Conservation (phyloP, 2,113 vertebrate species). For the Passer domesticus region DNA sequence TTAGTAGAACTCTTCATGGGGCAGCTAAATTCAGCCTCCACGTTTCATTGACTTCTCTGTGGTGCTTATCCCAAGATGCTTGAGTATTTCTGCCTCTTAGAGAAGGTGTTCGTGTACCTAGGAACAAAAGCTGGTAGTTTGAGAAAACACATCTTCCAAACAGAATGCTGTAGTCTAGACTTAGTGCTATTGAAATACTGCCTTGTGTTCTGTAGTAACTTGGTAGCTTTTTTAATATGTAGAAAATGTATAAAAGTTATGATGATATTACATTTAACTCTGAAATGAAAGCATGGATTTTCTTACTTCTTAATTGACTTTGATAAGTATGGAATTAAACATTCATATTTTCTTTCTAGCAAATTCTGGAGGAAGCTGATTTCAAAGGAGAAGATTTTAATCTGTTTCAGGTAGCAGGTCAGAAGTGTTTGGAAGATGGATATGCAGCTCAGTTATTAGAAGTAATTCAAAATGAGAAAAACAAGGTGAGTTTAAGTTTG, state of each 20-base stretch:
- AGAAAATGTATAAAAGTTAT: neutral
- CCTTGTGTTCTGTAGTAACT: neutral
- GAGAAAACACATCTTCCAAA: neutral
- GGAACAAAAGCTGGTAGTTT: neutral
- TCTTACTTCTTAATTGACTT: neutral
- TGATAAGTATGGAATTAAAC: neutral
- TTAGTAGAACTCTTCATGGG: neutral
- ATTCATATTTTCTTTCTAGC: conserved; percentile 68
- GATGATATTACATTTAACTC: neutral
- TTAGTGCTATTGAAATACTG: neutral
- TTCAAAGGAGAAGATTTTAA: conserved; percentile 89
- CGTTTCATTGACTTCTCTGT: neutral
- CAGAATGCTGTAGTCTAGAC: neutral
- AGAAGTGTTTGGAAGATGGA: conserved; percentile 89
- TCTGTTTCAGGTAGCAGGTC: conserved; percentile 83
- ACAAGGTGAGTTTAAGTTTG: conserved; percentile 79
- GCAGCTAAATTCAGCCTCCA: neutral
- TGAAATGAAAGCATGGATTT: neutral
- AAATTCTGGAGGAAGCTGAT: conserved; percentile 82
- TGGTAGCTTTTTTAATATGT: neutral
- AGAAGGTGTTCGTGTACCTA: neutral
- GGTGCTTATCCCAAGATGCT: neutral
- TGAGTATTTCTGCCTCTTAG: neutral
- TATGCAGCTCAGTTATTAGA: conserved; percentile 84
- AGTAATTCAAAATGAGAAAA: conserved; percentile 89